These are phyloP conservation scores for Andrena camellia DNA, from an alignment of 2,888 invertebrate species.

Conservation along the genomic window DNA sequence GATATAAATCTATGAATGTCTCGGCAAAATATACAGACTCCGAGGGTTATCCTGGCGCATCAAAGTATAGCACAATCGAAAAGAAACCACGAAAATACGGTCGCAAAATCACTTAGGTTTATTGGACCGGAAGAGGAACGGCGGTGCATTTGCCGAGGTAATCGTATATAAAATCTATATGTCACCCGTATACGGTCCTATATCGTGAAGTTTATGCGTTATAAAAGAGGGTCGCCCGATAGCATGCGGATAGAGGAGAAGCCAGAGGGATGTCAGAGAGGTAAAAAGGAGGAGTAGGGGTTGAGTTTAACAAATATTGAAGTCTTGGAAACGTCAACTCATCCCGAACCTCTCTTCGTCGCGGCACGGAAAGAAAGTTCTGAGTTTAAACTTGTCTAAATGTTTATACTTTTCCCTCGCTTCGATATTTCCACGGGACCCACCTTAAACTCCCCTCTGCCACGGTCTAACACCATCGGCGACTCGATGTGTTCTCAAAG, in stretches of 20 bases:
- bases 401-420: constrained; percentile 76
- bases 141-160: constrained; percentile 73
- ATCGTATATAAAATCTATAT: constrained; percentile 79
- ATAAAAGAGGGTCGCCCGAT: constrained; percentile 75
- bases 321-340: constrained; percentile 76
- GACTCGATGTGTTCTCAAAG: constrained; percentile 66
- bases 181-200: constrained; percentile 72
- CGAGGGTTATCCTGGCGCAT: constrained; percentile 7
- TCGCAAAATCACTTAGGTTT: constrained; percentile 81
- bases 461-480: constrained; percentile 50
- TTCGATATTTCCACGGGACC: constrained; percentile 72
- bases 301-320: constrained; percentile 80
- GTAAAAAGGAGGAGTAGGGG: constrained; percentile 53
- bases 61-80: constrained; percentile 66
- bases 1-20: constrained; percentile 36
- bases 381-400: constrained; percentile 80
- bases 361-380: constrained; percentile 73
- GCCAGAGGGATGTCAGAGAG: constrained; percentile 59
- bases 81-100: constrained; percentile 79
- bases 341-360: constrained; percentile 55
- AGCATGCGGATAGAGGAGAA: constrained; percentile 56
- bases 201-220: constrained; percentile 78
- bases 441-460: constrained; percentile 37
- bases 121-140: constrained; percentile 69
- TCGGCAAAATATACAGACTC: background rate